Conservation (phyloP, 1,140 invertebrate genomes). For the Stenopsyche tienmushanensis region DNA sequence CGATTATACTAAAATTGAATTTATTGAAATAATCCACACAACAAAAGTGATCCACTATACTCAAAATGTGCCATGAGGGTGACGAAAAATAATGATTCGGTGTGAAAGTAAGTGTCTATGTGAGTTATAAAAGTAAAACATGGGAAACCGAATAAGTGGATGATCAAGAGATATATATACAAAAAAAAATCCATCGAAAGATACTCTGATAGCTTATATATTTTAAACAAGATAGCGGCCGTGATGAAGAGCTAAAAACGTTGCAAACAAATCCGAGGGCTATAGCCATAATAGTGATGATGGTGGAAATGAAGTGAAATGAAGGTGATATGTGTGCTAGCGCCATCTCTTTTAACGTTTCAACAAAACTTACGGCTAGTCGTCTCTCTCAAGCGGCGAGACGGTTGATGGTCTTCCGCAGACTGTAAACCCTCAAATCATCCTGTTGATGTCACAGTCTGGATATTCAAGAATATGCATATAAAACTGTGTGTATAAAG, state of each 20-base stretch:
- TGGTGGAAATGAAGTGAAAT: neutral
- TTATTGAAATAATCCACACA: no score
- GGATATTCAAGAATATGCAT: constrained; percentile 15
- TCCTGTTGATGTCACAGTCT: constrained; percentile 24
- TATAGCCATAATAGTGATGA: constrained; percentile 19
- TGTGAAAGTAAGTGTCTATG: no score
- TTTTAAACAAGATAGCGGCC: neutral
- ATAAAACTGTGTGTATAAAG: neutral
- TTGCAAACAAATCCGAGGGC: constrained; percentile 13
- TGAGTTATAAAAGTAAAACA: no score
- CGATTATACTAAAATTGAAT: no score
- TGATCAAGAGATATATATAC: neutral
- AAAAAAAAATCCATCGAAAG: neutral
- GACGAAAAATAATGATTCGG: no score
- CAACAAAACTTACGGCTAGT: constrained; percentile 23
- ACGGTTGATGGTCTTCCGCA: neutral
- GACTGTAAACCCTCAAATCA: constrained; percentile 4
- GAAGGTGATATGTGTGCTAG: constrained; percentile 12
- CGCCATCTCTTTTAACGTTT: constrained; percentile 15
- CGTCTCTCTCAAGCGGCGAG: constrained; percentile 3
- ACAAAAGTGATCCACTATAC: no score
- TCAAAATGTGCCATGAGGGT: no score
- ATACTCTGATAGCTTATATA: neutral
- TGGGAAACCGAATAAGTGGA: neutral
- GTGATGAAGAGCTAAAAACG: constrained; percentile 3